Evolutionary conservation across 2,797 vertebrate species (phyloP).

Genomic region (Neosilurus hyrtlii): DNA sequence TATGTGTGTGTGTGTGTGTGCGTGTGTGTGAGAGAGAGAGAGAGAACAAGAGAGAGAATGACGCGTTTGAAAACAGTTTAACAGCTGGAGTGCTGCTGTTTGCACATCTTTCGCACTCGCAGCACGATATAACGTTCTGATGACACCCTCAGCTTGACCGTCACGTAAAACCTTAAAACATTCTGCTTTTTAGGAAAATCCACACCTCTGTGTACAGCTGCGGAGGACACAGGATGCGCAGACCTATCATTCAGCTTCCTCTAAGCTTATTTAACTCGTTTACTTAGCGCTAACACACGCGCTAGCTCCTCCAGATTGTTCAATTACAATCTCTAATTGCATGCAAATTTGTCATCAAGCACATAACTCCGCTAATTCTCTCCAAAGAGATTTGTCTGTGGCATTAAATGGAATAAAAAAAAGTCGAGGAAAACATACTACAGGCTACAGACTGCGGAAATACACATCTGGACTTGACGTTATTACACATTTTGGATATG

Average conservation of each 20-base stretch:
- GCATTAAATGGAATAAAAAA: constrained; percentile 1
- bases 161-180: neutral
- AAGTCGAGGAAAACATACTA: neutral
- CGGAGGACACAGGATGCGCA: neutral
- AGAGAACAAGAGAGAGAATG: neutral
- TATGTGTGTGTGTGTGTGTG: neutral
- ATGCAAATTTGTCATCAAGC: constrained; percentile 49
- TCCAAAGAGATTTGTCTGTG: constrained; percentile 37
- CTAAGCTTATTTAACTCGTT: constrained; percentile 35
- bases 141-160: constrained; percentile 4
- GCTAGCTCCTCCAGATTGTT: constrained; percentile 36
- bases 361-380: constrained; percentile 44
- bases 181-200: neutral
- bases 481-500: neutral
- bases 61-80: constrained; percentile 17
- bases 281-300: constrained; percentile 27
- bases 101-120: constrained; percentile 8
- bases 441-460: neutral
- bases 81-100: constrained; percentile 25
- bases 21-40: neutral
- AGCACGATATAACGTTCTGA: neutral
- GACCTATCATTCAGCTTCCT: neutral
- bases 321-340: constrained; percentile 49
- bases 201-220: neutral
- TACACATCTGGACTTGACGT: constrained; percentile 11